phyloP scores from a whole-genome alignment of 2,888 invertebrate species.

The Prosopocoilus inquinatus region DNA sequence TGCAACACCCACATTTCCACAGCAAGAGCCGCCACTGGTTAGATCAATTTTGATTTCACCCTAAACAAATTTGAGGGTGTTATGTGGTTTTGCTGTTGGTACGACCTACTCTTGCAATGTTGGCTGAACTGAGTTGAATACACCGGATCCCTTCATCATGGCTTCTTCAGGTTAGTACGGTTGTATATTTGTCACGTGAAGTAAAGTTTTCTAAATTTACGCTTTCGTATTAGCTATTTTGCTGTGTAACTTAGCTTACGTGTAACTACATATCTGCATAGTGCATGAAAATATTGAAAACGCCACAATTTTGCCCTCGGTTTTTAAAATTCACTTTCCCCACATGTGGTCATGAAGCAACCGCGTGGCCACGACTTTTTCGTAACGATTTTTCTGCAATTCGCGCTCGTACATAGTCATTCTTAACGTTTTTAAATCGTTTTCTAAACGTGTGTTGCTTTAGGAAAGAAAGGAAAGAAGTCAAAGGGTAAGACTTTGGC shows the following conservation, averaged over 20 bases:
- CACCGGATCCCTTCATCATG: constrained; percentile 58
- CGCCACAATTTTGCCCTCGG: background rate
- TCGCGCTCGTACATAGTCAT: background rate
- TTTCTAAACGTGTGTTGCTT: constrained; percentile 24
- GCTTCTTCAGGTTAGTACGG: constrained; percentile 70
- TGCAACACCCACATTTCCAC: too few relatives aligned
- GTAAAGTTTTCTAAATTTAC: constrained; percentile 9
- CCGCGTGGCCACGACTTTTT: constrained; percentile 20
- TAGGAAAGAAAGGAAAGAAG: constrained; percentile 85
- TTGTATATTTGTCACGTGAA: constrained; percentile 52
- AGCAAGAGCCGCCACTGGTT: too few relatives aligned
- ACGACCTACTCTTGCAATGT: constrained; percentile 5
- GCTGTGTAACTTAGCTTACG: background rate
- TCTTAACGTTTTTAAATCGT: constrained; percentile 6
- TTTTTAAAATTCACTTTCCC: background rate
- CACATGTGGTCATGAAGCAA: constrained; percentile 12
- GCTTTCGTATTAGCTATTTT: background rate
- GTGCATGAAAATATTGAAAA: background rate
- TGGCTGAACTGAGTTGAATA: constrained; percentile 22
- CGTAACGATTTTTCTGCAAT: background rate
- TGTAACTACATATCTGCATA: background rate
- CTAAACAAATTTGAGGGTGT: too few relatives aligned
- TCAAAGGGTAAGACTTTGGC: constrained; percentile 79
- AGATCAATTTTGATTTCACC: too few relatives aligned
- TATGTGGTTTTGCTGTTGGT: constrained; percentile 3